Conservation (phyloP, 2,888 invertebrate species). For the Heliconius charithonia region DNA sequence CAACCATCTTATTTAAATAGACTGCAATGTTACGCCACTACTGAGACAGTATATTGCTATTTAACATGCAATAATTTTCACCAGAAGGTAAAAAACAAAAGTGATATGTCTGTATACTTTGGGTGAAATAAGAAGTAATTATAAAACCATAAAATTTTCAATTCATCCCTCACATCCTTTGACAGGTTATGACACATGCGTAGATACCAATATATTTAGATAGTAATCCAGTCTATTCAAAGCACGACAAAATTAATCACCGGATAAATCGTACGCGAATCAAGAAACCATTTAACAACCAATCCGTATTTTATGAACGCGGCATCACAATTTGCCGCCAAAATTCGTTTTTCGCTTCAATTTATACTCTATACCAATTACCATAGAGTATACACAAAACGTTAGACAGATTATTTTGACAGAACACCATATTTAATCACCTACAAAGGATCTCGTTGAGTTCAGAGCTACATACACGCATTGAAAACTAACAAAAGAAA, state of each 20-base stretch:
- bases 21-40: no score
- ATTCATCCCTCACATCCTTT: background rate
- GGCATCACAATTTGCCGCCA: slow-evolving; percentile 50
- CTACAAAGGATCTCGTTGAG: slow-evolving; percentile 74
- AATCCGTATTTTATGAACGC: slow-evolving; percentile 67
- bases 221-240: slow-evolving; percentile 35
- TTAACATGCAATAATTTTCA: no score
- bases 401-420: slow-evolving; percentile 45
- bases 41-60: no score
- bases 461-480: slow-evolving; percentile 75
- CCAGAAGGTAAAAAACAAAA: no score
- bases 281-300: slow-evolving; percentile 83
- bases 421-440: slow-evolving; percentile 76
- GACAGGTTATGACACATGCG: slow-evolving; percentile 20
- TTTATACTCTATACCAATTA: slow-evolving; percentile 46
- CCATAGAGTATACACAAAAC: slow-evolving; percentile 41
- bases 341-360: slow-evolving; percentile 44
- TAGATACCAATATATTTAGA: slow-evolving; percentile 30
- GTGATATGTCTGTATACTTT: no score
- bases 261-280: slow-evolving; percentile 70
- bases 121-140: background rate
- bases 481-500: slow-evolving; percentile 83
- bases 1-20: no score
- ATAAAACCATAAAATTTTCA: slow-evolving; percentile 7
- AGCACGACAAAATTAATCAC: slow-evolving; percentile 70